Evolutionary conservation across 2,113 vertebrate genomes (phyloP), one percentile per base, ranked within the genome.

Genomic region (Anser brachyrhynchus): DNA sequence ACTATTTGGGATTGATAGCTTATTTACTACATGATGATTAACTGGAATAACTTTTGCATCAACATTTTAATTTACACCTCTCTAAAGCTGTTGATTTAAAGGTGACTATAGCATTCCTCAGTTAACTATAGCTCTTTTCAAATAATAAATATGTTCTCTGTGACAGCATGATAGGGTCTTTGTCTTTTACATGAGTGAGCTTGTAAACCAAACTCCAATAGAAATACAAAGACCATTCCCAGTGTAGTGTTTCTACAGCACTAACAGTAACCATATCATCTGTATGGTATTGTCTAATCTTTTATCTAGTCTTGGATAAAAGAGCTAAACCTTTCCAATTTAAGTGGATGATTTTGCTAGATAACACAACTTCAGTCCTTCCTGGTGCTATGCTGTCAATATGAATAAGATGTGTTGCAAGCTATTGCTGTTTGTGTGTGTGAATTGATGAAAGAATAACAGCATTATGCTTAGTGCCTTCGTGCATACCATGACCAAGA

Each of bases 21-120:
- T 92, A 55, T 86, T 86, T 96, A 93, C 76, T 90, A 41, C 7
- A 31, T 23, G 10, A 16, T 77, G 64, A 96, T 88, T 90, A 86
- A 66, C 31, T 23, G n/a, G 29, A 89, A 86, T 86, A 71, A 74
- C 70, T 82, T 95, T 94, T 84, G 39, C 73, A 87, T 87, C 64
- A 74, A 51, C 43, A 67, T 64, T 67, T 84, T 84, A 84, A 84
- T 89, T 95, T 84, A 58, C 23, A 41, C 26, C 58, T 87, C 37
- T 89, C n/a, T 76, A 67, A 77, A 86, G 65, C 28, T 86, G 64
- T 59, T 74, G 73, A 93, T 86, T 86, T 90, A 87, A 87, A 86
- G 31, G 37, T 75, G 61, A 67, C 13, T 89, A 74, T 39, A 84
- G 22, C 43, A 78, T 74, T 87, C 41, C 33, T 84, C 5, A 1